These are phyloP conservation scores for Colaptes auratus DNA, from an alignment of 2,113 vertebrate species.

Conservation along the genomic window DNA sequence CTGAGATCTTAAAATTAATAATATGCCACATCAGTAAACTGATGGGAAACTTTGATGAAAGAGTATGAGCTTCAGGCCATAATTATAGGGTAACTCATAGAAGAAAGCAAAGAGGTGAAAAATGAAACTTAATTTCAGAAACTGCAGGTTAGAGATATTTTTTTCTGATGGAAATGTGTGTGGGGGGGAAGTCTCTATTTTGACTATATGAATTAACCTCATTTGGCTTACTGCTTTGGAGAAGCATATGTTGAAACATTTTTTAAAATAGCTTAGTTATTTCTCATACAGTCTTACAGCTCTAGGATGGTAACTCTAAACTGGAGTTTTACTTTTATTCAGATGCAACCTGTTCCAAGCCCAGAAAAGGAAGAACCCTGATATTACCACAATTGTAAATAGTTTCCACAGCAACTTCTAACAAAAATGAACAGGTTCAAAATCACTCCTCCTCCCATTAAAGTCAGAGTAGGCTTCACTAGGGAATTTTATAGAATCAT, in stretches of 20 bases:
- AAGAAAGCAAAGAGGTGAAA: not conserved
- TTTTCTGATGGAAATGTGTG: not conserved
- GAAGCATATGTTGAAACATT: not conserved
- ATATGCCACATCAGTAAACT: not conserved
- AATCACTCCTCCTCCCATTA: not conserved
- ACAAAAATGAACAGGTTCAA: not conserved
- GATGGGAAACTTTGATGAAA: not conserved
- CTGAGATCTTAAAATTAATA: constrained; percentile 36
- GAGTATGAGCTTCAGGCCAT: not conserved
- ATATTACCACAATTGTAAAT: not conserved
- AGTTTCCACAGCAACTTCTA: not conserved
- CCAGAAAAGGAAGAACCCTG: not conserved
- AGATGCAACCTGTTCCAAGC: not conserved
- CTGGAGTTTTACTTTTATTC: not conserved
- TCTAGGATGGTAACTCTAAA: not conserved
- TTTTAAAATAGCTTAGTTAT: not conserved
- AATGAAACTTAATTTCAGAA: not conserved
- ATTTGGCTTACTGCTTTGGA: not conserved
- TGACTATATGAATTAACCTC: not conserved
- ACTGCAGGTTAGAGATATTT: not conserved
- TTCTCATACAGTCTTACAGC: not conserved
- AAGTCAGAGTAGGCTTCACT: not conserved
- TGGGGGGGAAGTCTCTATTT: not conserved
- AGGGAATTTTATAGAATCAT: not conserved
- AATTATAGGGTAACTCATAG: not conserved